Percentiles rank a stretch among this genome's conserved stretches.
phyloP scores from a whole-genome alignment of 2,113 vertebrate genomes.

The Dolichallabes microphthalmus region DNA sequence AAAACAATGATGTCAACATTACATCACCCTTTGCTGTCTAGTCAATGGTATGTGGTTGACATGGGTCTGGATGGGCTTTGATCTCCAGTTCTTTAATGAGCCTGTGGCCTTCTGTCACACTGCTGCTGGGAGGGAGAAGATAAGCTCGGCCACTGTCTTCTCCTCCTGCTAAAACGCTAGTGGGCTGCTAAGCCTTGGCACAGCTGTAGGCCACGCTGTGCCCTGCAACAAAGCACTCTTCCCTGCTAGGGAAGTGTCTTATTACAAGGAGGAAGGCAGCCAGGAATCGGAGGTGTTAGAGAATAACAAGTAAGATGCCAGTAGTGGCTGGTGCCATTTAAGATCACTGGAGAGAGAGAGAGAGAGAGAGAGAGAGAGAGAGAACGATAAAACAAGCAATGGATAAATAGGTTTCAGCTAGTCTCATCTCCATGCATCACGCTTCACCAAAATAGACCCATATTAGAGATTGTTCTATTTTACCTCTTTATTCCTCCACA shows the following conservation, averaged over 20 bases:
- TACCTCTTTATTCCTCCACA: background rate
- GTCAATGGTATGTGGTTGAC: conserved; percentile 24
- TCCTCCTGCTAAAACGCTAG: conserved; percentile 66
- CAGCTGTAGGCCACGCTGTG: conserved; percentile 41
- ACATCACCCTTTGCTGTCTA: conserved; percentile 37
- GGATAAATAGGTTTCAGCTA: background rate
- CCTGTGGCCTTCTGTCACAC: conserved; percentile 70
- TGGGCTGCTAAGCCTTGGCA: conserved; percentile 63
- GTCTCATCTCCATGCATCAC: conserved; percentile 18
- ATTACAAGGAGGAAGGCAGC: conserved; percentile 59
- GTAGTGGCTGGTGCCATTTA: conserved; percentile 11
- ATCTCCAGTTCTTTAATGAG: conserved; percentile 71
- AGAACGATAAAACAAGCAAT: conserved; percentile 22
- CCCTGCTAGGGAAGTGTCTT: conserved; percentile 65
- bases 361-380: conserved; percentile 12
- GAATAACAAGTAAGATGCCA: conserved; percentile 35
- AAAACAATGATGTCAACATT: conserved; percentile 19
- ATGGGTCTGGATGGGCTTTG: conserved; percentile 58
- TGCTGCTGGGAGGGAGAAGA: conserved; percentile 73
- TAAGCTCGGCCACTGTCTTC: conserved; percentile 69
- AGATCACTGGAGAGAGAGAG: conserved; percentile 32
- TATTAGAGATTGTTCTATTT: conserved; percentile 2
- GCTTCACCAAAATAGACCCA: background rate
- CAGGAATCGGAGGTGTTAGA: conserved; percentile 59
- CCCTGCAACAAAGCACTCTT: conserved; percentile 62